phyloP scores from a whole-genome alignment of 2,888 invertebrate genomes.

The Scaptomyza tumidula region DNA sequence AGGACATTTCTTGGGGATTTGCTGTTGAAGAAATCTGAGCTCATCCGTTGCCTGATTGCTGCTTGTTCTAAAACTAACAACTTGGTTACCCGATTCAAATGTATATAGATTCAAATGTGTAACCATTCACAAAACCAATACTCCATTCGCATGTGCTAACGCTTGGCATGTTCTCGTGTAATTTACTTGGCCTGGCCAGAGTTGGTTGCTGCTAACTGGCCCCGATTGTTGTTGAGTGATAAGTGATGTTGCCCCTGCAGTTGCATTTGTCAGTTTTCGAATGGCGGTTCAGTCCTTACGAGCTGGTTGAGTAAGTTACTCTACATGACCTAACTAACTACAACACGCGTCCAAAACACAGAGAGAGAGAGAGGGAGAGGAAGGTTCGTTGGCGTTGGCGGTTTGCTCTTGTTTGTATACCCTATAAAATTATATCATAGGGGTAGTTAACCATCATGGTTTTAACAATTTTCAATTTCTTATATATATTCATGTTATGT shows the following conservation, averaged over 20 bases:
- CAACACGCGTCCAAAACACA: conserved; percentile 39
- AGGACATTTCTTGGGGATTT: conserved; percentile 63
- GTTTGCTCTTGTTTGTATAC: conserved; percentile 21
- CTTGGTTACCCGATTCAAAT: conserved; percentile 64
- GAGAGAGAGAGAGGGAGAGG: not conserved
- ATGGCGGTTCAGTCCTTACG: not conserved
- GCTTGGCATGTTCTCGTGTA: conserved; percentile 72
- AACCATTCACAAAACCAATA: conserved; percentile 2
- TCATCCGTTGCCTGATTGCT: conserved; percentile 50
- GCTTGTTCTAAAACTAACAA: conserved; percentile 49
- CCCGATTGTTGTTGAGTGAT: conserved; percentile 79
- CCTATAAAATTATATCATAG: conserved; percentile 7
- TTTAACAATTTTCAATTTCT: too few species aligned
- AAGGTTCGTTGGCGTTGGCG: conserved; percentile 32
- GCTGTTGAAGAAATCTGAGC: conserved; percentile 32
- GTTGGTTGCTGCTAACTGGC: conserved; percentile 35
- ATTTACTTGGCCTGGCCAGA: conserved; percentile 63
- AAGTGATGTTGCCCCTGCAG: conserved; percentile 57
- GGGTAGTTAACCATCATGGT: too few species aligned
- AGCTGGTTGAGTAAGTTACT: conserved; percentile 1
- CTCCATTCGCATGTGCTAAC: conserved; percentile 31
- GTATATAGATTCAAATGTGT: conserved; percentile 23
- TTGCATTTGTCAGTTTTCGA: conserved; percentile 57
- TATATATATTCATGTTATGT: too few species aligned
- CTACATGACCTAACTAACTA: conserved; percentile 58